phyloP scores from a whole-genome alignment of 1,140 invertebrate species.

The Plodia interpunctella region DNA sequence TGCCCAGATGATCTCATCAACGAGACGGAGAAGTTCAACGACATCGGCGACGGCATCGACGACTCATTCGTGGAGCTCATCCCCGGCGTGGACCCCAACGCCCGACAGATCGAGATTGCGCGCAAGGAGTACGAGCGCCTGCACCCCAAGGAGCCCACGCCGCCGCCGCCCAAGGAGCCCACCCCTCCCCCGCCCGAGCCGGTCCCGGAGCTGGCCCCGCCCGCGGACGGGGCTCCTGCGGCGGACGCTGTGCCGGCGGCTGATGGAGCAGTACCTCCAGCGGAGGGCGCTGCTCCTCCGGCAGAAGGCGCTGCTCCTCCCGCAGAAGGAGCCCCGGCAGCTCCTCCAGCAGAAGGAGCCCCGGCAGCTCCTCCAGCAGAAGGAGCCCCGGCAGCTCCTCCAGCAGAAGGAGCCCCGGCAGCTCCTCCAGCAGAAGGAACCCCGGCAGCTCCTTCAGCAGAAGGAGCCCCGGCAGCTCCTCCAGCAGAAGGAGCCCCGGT shows the following conservation, averaged over 20 bases:
- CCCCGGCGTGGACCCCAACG: conserved; percentile 76
- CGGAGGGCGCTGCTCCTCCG: conserved; percentile 25
- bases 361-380: conserved; percentile 24
- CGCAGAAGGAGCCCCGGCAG: conserved; percentile 17
- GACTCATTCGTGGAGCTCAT: conserved; percentile 97
- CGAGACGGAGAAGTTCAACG: conserved; percentile 99
- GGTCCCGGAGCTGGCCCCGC: conserved; percentile 21
- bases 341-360: conserved; percentile 27
- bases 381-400: conserved; percentile 29
- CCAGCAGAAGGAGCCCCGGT: conserved; percentile 35
- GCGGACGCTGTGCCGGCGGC: conserved; percentile 27
- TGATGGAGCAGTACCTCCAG: conserved; percentile 33
- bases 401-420: conserved; percentile 47
- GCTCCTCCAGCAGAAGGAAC: conserved; percentile 46
- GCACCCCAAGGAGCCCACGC: conserved; percentile 48
- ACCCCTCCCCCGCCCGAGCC: conserved; percentile 24
- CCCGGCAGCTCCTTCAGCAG: conserved; percentile 12
- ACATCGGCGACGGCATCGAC: conserved; percentile 98
- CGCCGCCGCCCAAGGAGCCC: conserved; percentile 51
- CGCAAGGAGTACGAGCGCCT: conserved; percentile 42
- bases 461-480: conserved; percentile 30
- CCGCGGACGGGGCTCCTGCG: conserved; percentile 50
- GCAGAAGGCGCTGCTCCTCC: conserved; percentile 25
- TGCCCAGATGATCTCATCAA: conserved; percentile 96
- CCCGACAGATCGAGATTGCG: conserved; percentile 55